Percentiles rank a stretch among this genome's conserved stretches.
Conservation (phyloP, 2,113 vertebrate species). For the Pelusios castaneus region DNA sequence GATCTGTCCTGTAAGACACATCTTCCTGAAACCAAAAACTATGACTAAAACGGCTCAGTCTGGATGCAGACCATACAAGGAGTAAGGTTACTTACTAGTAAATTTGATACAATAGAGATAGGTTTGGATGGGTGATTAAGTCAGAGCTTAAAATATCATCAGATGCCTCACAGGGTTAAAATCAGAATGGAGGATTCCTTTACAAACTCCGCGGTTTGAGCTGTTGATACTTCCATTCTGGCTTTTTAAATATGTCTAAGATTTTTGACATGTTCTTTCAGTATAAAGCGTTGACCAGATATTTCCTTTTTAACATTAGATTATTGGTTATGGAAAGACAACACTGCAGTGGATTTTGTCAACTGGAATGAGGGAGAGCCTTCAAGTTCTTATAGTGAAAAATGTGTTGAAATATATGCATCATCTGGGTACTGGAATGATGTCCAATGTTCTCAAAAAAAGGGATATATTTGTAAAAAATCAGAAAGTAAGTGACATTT, state of each 20-base stretch:
- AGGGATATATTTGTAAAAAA: slow-evolving; percentile 89
- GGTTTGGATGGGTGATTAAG: background rate
- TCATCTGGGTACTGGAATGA: slow-evolving; percentile 81
- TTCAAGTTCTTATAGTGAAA: slow-evolving; percentile 49
- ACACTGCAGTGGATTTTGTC: slow-evolving; percentile 83
- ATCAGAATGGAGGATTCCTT: background rate
- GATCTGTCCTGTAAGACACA: background rate
- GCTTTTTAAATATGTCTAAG: background rate
- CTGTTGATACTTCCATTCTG: background rate
- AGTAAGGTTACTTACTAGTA: background rate
- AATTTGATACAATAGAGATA: background rate
- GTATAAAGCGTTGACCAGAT: background rate
- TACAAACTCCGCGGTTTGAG: background rate
- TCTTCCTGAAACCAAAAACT: background rate
- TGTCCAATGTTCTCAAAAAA: slow-evolving; percentile 79
- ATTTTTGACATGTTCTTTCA: background rate
- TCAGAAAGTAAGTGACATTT: slow-evolving; percentile 81
- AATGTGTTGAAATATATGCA: slow-evolving; percentile 83
- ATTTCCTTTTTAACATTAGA: slow-evolving; percentile 9
- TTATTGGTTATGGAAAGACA: slow-evolving; percentile 87
- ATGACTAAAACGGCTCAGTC: background rate
- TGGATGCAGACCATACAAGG: background rate
- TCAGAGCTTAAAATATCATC: background rate
- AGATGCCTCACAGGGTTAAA: background rate
- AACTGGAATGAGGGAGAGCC: slow-evolving; percentile 85